phyloP scores from a whole-genome alignment of 1,140 invertebrate genomes.

The Lasaia peninsularis region DNA sequence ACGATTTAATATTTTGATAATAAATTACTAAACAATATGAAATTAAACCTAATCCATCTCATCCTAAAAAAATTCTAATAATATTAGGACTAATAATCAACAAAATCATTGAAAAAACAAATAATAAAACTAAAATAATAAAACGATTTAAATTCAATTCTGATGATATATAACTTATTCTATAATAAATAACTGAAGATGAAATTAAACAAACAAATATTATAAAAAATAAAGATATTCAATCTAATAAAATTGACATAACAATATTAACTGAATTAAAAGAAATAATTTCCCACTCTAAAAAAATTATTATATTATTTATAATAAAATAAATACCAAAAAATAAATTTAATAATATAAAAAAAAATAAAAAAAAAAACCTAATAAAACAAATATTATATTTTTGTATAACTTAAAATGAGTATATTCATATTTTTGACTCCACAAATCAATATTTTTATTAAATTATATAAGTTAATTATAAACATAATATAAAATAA shows the following conservation, averaged over 20 bases:
- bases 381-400: slow-evolving; percentile 57
- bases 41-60: slow-evolving; percentile 82
- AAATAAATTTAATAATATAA: slow-evolving; percentile 44
- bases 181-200: slow-evolving; percentile 80
- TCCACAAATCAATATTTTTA: slow-evolving; percentile 80
- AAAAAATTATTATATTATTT: slow-evolving; percentile 66
- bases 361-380: too few relatives aligned
- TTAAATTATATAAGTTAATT: slow-evolving; percentile 81
- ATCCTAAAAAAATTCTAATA: too few relatives aligned
- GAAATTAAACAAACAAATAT: too few relatives aligned
- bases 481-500: slow-evolving; percentile 79
- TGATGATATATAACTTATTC: slow-evolving; percentile 77
- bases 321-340: slow-evolving; percentile 64
- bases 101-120: too few relatives aligned
- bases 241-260: too few relatives aligned
- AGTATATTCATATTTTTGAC: slow-evolving; percentile 80
- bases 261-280: too few relatives aligned
- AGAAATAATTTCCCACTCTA: slow-evolving; percentile 75
- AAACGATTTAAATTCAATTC: too few relatives aligned
- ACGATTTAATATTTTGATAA: slow-evolving; percentile 79
- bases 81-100: too few relatives aligned
- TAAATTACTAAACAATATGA: too few relatives aligned
- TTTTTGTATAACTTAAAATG: slow-evolving; percentile 66
- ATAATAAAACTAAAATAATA: too few relatives aligned
- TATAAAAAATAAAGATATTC: too few relatives aligned